phyloP scores from a whole-genome alignment of 2,888 invertebrate species.

The Lagria hirta region DNA sequence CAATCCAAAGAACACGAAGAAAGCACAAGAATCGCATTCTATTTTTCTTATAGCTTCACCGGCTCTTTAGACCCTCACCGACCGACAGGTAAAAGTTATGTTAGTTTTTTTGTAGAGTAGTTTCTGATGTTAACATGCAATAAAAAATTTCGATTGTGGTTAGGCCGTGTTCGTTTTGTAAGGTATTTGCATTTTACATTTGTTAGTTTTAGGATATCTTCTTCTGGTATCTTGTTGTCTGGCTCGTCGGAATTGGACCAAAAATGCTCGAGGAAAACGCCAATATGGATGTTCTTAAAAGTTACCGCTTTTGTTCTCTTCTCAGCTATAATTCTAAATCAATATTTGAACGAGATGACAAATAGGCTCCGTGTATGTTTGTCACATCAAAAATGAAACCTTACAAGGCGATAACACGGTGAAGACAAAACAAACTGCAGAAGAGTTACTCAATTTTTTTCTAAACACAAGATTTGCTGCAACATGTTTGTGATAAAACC shows the following conservation, averaged over 20 bases:
- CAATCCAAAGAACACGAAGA: slow-evolving; percentile 48
- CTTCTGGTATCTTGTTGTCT: slow-evolving; percentile 34
- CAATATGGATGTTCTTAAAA: slow-evolving; percentile 21
- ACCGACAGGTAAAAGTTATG: slow-evolving; percentile 48
- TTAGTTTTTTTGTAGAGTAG: slow-evolving; percentile 47
- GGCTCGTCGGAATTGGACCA: slow-evolving; percentile 14
- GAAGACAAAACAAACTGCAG: too few species aligned
- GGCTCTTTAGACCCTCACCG: slow-evolving; percentile 44
- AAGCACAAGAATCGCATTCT: slow-evolving; percentile 47
- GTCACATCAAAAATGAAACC: too few species aligned
- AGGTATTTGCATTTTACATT: slow-evolving; percentile 51
- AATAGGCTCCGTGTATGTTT: slow-evolving; percentile 18
- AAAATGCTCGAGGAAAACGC: slow-evolving; percentile 20
- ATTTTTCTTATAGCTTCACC: slow-evolving; percentile 42
- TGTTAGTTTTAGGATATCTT: slow-evolving; percentile 43
- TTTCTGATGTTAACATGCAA: slow-evolving; percentile 52
- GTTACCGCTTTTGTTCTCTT: slow-evolving; percentile 24
- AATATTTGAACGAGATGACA: slow-evolving; percentile 22
- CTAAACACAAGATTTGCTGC: too few species aligned
- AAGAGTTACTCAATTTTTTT: too few species aligned
- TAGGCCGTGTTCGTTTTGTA: slow-evolving; percentile 43
- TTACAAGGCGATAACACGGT: too few species aligned
- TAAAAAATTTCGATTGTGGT: slow-evolving; percentile 48
- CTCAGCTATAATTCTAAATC: slow-evolving; percentile 17
- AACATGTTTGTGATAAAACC: too few species aligned